Evolutionary conservation across 2,113 vertebrate genomes (phyloP).

Genomic region (Nipponia nippon): DNA sequence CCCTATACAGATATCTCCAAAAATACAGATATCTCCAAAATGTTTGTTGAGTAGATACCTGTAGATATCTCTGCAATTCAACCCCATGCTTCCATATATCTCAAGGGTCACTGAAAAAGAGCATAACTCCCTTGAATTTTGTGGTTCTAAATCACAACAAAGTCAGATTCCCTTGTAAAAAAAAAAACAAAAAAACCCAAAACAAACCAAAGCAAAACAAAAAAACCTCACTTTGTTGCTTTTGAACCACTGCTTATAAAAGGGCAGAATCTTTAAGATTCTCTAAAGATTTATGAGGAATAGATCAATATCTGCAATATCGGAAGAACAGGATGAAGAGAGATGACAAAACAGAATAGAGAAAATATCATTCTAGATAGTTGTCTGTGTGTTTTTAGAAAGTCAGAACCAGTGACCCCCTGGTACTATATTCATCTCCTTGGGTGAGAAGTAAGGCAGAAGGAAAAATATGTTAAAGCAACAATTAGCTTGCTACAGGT

Average conservation of each 20-base stretch:
- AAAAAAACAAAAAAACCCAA: background rate
- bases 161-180: background rate
- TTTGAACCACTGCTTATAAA: background rate
- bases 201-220: background rate
- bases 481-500: background rate
- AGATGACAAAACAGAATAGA: background rate
- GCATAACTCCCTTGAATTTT: background rate
- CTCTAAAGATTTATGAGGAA: background rate
- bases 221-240: accelerated
- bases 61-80: background rate
- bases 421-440: background rate
- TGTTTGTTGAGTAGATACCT: background rate
- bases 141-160: background rate
- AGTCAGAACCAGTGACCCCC: background rate
- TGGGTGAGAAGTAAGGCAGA: background rate
- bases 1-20: background rate
- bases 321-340: background rate
- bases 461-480: background rate
- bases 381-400: background rate
- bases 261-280: background rate
- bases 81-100: background rate
- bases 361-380: background rate
- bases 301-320: background rate
- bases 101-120: background rate
- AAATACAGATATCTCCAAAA: background rate